Conservation (phyloP, 2,888 invertebrate genomes). For the Clusia tigrina region DNA sequence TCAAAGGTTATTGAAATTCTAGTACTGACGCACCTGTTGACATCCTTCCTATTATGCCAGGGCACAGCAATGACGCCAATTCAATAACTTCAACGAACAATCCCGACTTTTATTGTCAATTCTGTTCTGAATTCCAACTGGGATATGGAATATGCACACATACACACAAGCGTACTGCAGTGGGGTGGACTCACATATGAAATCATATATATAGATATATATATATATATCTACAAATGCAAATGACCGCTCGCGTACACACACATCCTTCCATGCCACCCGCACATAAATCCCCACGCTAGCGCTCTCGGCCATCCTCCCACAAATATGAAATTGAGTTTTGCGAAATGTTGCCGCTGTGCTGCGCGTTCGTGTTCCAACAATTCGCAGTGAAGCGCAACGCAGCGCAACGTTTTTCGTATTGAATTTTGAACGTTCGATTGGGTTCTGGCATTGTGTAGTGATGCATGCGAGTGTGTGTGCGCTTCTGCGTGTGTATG, state of each 20-base stretch:
- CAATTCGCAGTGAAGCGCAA: slow-evolving; percentile 23
- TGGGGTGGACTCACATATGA: no score
- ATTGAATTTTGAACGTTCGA: slow-evolving; percentile 43
- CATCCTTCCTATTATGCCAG: no score
- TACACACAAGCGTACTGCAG: no score
- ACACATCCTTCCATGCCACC: slow-evolving; percentile 24
- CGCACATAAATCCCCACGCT: slow-evolving; percentile 17
- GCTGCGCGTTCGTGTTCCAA: not conserved
- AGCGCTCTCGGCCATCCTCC: not conserved
- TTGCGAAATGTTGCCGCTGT: not conserved
- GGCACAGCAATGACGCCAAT: no score
- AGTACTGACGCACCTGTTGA: no score
- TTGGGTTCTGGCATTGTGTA: slow-evolving; percentile 35
- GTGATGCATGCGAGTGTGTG: not conserved
- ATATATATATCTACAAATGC: not conserved
- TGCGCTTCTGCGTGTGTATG: not conserved
- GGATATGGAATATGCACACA: no score
- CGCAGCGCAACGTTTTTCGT: slow-evolving; percentile 40
- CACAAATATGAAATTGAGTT: not conserved
- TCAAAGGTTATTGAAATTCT: no score
- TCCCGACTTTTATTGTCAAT: no score
- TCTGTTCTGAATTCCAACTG: no score
- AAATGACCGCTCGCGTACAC: slow-evolving; percentile 27
- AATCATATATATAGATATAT: no score
- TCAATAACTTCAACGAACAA: no score